Conservation (phyloP, 1,140 invertebrate species). For the Ephestia elutella region DNA sequence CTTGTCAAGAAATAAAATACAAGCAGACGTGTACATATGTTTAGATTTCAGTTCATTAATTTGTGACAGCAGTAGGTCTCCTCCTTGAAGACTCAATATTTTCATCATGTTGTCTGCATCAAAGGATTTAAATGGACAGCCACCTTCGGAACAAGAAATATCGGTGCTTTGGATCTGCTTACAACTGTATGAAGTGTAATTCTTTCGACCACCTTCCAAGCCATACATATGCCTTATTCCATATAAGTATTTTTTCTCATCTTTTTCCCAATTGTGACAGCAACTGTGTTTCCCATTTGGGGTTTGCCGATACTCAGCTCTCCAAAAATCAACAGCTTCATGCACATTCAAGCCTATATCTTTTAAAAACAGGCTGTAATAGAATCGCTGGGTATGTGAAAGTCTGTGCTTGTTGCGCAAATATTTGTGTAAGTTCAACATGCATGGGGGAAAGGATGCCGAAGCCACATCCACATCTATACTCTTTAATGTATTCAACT, state of each 20-base stretch:
- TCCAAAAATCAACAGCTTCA: constrained; percentile 80
- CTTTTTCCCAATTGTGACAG: constrained; percentile 78
- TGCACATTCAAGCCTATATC: constrained; percentile 80
- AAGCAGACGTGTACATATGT: constrained; percentile 41
- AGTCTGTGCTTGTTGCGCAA: constrained; percentile 81
- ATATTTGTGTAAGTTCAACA: constrained; percentile 80
- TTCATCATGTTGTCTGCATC: constrained; percentile 60
- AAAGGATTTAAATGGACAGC: constrained; percentile 78
- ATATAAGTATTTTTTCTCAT: constrained; percentile 79
- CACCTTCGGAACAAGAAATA: constrained; percentile 74
- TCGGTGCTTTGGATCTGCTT: constrained; percentile 64
- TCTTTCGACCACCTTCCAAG: constrained; percentile 78
- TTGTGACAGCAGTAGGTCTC: constrained; percentile 30
- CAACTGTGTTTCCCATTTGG: constrained; percentile 71
- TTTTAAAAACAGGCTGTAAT: constrained; percentile 82
- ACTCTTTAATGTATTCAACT: constrained; percentile 43
- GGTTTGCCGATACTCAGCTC: constrained; percentile 77
- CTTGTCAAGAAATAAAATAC: constrained; percentile 36
- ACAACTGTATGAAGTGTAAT: constrained; percentile 77
- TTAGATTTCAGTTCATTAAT: constrained; percentile 40
- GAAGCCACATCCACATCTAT: constrained; percentile 73
- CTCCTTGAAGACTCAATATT: constrained; percentile 22
- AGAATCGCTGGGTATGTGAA: constrained; percentile 81
- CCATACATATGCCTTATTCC: constrained; percentile 84
- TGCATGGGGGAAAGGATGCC: constrained; percentile 83